These are phyloP conservation scores for Salvelinus fontinalis DNA, from an alignment of 2,113 vertebrate genomes.

Conservation along the genomic window DNA sequence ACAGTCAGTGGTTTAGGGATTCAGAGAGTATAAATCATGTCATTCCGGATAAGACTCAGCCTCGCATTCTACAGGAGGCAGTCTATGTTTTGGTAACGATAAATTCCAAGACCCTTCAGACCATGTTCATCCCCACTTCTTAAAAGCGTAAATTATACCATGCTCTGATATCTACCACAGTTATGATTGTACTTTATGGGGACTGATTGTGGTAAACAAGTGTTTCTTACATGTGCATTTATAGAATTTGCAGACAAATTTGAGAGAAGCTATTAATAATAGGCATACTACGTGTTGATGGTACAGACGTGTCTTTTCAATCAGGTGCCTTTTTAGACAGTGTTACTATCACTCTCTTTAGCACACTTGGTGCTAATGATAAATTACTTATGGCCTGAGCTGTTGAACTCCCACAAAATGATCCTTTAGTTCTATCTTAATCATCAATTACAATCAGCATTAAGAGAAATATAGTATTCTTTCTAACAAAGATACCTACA, in stretches of 20 bases:
- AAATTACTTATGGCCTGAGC: too few species aligned
- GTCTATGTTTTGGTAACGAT: conserved; percentile 58
- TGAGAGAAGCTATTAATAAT: not conserved
- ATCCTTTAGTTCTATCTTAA: too few species aligned
- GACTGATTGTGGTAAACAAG: conserved; percentile 43
- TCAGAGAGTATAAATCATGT: conserved; percentile 47
- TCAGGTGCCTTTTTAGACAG: conserved; percentile 2
- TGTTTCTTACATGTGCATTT: conserved; percentile 22
- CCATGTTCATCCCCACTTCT: conserved; percentile 35
- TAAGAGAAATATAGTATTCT: too few species aligned
- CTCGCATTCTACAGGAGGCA: conserved; percentile 46
- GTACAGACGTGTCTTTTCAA: conserved; percentile 16
- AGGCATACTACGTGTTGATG: not conserved
- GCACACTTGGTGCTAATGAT: too few species aligned
- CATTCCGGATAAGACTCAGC: conserved; percentile 62
- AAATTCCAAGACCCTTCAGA: conserved; percentile 48
- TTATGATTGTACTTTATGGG: conserved; percentile 26
- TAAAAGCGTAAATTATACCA: conserved; percentile 37
- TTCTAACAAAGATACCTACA: too few species aligned
- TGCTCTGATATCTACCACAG: conserved; percentile 35
- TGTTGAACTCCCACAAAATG: too few species aligned
- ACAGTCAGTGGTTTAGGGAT: conserved; percentile 49
- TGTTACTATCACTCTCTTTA: too few species aligned
- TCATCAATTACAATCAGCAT: too few species aligned
- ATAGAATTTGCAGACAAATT: not conserved